Base-by-base conservation (phyloP, 1,140 invertebrate species). In the Campodea augens region DNA sequence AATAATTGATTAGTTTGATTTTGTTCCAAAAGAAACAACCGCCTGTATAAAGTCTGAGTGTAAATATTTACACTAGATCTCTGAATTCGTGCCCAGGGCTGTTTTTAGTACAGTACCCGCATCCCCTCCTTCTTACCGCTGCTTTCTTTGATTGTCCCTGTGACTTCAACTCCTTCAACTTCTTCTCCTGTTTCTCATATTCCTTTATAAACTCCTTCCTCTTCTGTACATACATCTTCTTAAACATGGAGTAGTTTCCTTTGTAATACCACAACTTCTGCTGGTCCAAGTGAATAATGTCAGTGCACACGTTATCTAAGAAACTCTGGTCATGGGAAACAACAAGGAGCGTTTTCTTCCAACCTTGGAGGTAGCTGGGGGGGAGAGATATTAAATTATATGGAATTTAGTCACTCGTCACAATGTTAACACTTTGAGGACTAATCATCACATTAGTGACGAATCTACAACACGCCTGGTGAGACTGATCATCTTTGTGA, bases 291-390 rank as follows among this genome's bases (percentile, higher is more conserved):
- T 98, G 93, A 48, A 99, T 90, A 38, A 99, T 89, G 66, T 99
- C 95, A 50, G 96, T 96, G 60, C 93, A 98, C 3, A 99, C 91
- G 59, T 97, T 97, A 60, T 99, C 93, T 45, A 99, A 77, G 68
- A 99, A 99, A 57, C 89, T 93, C 62, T 98, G 92, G 69, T 99
- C 93, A 72, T 99, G 95, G 55, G 93, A 98, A 10, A 98, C 93
- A 46, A 99, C 85, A 2, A 98, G 60, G 2, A 98, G 63, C 0
- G 95, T 98, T 57, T 98, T 97, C 61, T 97, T 96, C 93, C 93
- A 99, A 2, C 72, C 74, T 71, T 97, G 90, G 13, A 98, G 67
- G 63, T 97, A 97, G 60, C 78, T 81, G 52, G 44, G 58, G 55
- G 29, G 62, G 63, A 56, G n/a, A n/a, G n/a, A n/a, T n/a, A n/a